phyloP scores from a whole-genome alignment of 2,888 invertebrate species.

The Salpingus planirostris region DNA sequence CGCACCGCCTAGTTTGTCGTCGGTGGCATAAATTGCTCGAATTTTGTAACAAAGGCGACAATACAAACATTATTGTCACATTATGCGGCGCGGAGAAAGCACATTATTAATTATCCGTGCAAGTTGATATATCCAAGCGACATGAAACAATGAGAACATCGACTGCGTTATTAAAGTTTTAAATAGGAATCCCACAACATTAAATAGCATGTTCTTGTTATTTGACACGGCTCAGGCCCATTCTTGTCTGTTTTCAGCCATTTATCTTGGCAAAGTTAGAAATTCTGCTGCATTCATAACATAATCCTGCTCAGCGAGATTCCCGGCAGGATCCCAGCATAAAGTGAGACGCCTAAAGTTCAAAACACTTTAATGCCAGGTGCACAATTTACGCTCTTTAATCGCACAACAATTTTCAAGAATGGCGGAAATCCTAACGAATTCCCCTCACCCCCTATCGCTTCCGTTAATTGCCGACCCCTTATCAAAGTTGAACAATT shows the following conservation, averaged over 20 bases:
- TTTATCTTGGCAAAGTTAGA: slow-evolving; percentile 22
- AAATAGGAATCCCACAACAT: slow-evolving; percentile 19
- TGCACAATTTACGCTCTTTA: too few species aligned
- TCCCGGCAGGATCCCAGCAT: slow-evolving; percentile 17
- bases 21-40: slow-evolving; percentile 10
- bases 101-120: slow-evolving; percentile 13
- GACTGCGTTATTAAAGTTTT: slow-evolving; percentile 16
- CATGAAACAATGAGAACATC: slow-evolving; percentile 12
- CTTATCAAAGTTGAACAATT: too few species aligned
- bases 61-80: slow-evolving; percentile 11
- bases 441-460: too few species aligned
- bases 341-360: slow-evolving; percentile 15
- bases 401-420: too few species aligned
- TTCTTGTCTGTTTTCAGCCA: slow-evolving; percentile 22
- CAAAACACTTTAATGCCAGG: slow-evolving; percentile 14
- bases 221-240: slow-evolving; percentile 19
- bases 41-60: slow-evolving; percentile 9
- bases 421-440: too few species aligned
- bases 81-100: slow-evolving; percentile 7
- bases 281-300: slow-evolving; percentile 22
- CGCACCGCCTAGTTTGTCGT: slow-evolving; percentile 6
- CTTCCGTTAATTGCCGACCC: too few species aligned
- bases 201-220: slow-evolving; percentile 20
- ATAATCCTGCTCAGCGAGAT: slow-evolving; percentile 20
- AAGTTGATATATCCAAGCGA: slow-evolving; percentile 12